A percentile compares a stretch with the other conserved stretches of the same genome.
phyloP scores from a whole-genome alignment of 2,888 invertebrate genomes.

The Drosophila percnosoma region DNA sequence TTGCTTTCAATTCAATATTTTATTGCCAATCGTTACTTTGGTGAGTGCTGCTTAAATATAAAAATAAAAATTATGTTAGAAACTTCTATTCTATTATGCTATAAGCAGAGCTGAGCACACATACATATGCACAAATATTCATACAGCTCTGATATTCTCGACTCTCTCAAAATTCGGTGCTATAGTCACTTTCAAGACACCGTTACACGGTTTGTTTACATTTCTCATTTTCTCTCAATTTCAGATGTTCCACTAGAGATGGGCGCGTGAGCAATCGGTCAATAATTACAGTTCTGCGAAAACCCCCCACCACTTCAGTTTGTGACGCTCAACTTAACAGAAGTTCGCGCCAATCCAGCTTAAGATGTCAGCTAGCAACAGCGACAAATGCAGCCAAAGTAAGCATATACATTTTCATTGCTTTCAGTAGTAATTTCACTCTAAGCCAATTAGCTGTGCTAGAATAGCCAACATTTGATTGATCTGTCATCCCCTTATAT shows the following conservation, averaged over 20 bases:
- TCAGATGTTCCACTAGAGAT: constrained; percentile 1
- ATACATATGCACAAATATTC: not conserved
- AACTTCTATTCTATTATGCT: not conserved
- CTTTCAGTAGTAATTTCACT: not conserved
- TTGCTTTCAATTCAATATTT: not conserved
- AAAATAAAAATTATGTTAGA: not conserved
- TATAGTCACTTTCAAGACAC: not conserved
- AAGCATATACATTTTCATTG: constrained; percentile 20
- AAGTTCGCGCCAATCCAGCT: not conserved
- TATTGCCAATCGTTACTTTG: not conserved
- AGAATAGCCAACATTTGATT: constrained; percentile 52
- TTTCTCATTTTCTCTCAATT: not conserved
- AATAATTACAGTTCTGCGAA: not conserved
- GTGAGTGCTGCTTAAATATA: constrained; percentile 1
- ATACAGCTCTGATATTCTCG: not conserved
- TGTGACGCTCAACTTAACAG: not conserved
- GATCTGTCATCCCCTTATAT: constrained; percentile 42
- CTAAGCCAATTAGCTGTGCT: constrained; percentile 33
- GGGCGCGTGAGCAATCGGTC: not conserved
- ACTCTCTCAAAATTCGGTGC: not conserved
- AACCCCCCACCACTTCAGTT: not conserved
- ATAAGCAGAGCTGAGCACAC: not conserved
- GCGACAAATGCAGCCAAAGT: constrained; percentile 7
- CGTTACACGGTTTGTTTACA: constrained; percentile 21
- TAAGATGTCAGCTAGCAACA: constrained; percentile 13